phyloP scores from a whole-genome alignment of 2,797 vertebrate species.

The Vireo griseus region DNA sequence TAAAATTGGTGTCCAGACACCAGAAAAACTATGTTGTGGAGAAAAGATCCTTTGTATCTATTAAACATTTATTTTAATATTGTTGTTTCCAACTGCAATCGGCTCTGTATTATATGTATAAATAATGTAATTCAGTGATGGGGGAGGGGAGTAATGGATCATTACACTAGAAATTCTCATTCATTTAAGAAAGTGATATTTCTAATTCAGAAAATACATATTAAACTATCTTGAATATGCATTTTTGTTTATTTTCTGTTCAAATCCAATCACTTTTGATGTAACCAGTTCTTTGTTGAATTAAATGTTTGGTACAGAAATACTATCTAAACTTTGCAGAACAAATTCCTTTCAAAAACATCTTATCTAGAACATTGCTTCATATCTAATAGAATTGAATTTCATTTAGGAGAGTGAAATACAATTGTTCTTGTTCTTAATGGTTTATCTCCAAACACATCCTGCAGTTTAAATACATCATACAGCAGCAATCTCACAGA shows the following conservation, averaged over 20 bases:
- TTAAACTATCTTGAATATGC: slow-evolving; percentile 91
- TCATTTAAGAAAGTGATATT: slow-evolving; percentile 88
- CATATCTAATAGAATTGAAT: not conserved
- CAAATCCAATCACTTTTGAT: slow-evolving; percentile 67
- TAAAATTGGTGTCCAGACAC: slow-evolving; percentile 81
- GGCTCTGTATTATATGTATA: slow-evolving; percentile 91
- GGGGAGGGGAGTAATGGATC: slow-evolving; percentile 77
- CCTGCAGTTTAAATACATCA: not conserved
- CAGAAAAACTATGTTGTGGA: slow-evolving; percentile 81
- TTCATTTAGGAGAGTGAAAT: not conserved
- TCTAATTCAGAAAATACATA: slow-evolving; percentile 93
- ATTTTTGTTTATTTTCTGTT: slow-evolving; percentile 78
- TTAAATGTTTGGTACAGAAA: slow-evolving; percentile 72
- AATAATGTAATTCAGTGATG: slow-evolving; percentile 89
- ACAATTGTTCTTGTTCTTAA: not conserved
- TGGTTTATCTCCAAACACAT: not conserved
- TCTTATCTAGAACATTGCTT: not conserved
- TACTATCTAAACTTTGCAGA: not conserved
- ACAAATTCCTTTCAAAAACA: slow-evolving; percentile 7
- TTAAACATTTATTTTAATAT: slow-evolving; percentile 96
- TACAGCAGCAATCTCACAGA: not conserved
- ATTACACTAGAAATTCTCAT: slow-evolving; percentile 88
- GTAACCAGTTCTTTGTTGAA: slow-evolving; percentile 65
- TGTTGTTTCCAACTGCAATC: slow-evolving; percentile 88
- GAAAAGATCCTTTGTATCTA: slow-evolving; percentile 87